Percentiles rank a stretch among this genome's conserved stretches.
These are phyloP conservation scores for Nothocercus nigrocapillus DNA, from an alignment of 2,113 vertebrate species.

Conservation along the genomic window DNA sequence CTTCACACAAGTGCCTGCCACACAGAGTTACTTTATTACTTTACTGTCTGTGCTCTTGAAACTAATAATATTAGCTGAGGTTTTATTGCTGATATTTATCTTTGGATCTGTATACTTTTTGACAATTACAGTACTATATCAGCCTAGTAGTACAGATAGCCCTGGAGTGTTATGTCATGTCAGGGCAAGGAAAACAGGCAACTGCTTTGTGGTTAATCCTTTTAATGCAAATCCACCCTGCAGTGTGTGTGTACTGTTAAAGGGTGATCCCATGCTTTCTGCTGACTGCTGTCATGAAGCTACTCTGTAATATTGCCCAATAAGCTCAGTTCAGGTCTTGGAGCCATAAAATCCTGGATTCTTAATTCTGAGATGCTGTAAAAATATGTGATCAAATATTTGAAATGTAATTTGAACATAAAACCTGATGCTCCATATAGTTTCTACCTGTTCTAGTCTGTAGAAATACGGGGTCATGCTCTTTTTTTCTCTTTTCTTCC, in stretches of 20 bases:
- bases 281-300: neutral
- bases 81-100: neutral
- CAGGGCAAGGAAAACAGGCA: neutral
- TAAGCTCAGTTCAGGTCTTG: neutral
- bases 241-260: neutral
- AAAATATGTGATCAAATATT: neutral
- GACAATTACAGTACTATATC: neutral
- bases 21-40: neutral
- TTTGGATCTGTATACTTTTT: neutral
- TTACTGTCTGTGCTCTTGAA: neutral
- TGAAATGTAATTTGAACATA: neutral
- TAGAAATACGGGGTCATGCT: neutral
- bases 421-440: neutral
- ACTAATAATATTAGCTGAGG: neutral
- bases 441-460: neutral
- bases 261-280: neutral
- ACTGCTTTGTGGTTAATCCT: neutral
- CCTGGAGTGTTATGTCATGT: neutral
- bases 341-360: neutral
- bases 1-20: neutral
- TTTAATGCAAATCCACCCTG: neutral
- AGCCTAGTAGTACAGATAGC: neutral
- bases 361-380: neutral
- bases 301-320: neutral
- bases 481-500: neutral